phyloP scores from a whole-genome alignment of 2,113 vertebrate genomes.

The Oriolus oriolus region DNA sequence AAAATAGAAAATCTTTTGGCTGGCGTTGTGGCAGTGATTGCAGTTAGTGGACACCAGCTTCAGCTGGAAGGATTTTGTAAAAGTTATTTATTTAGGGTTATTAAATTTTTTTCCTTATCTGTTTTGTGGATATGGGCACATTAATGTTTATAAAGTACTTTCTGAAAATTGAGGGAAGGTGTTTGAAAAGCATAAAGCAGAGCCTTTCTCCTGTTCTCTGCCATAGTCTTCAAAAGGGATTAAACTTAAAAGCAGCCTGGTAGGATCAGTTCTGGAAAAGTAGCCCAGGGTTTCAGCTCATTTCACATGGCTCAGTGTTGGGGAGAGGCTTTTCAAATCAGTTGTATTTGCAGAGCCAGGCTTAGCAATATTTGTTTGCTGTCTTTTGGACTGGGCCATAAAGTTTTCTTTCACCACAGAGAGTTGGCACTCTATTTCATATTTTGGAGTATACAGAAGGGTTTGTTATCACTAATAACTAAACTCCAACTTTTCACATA shows the following conservation, averaged over 20 bases:
- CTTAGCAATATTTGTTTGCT: background rate
- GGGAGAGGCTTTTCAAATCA: background rate
- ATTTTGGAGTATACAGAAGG: background rate
- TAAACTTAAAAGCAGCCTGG: background rate
- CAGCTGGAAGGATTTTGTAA: background rate
- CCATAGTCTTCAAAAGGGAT: background rate
- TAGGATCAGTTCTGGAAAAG: background rate
- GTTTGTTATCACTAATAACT: background rate
- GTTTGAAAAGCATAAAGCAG: background rate
- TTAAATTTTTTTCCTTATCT: background rate
- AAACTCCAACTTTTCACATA: background rate
- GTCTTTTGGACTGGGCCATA: background rate
- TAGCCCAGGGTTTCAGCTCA: background rate
- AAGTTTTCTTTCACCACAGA: background rate
- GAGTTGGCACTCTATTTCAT: background rate
- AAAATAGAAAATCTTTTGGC: background rate
- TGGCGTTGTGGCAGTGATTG: background rate
- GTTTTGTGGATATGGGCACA: background rate
- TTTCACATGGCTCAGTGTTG: background rate
- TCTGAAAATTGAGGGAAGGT: background rate
- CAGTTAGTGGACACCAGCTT: background rate
- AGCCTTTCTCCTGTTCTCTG: background rate
- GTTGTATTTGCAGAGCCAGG: background rate
- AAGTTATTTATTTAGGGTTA: background rate
- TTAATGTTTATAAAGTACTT: background rate